Evolutionary conservation across 2,888 invertebrate species (phyloP).

Genomic region (Smittia aterrima): DNA sequence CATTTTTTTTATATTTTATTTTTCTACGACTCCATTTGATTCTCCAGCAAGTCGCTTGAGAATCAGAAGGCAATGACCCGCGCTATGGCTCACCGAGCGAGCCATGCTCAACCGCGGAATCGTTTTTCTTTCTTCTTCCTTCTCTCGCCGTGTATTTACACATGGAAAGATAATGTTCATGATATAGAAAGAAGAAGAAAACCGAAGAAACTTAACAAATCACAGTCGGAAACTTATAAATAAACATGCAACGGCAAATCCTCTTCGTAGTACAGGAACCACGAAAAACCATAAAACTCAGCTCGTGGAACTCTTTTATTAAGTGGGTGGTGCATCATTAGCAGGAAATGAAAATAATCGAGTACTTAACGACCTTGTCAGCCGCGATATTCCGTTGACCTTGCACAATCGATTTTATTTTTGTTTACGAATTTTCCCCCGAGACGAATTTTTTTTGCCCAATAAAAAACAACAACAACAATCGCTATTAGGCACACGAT

Average conservation of each 20-base stretch:
- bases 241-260: slow-evolving; percentile 2
- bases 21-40: slow-evolving; percentile 1
- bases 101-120: slow-evolving; percentile 15
- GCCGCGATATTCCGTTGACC: neutral
- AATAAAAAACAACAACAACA: neutral
- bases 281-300: neutral
- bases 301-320: neutral
- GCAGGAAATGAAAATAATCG: neutral
- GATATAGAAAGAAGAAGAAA: neutral
- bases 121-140: neutral
- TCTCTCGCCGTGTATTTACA: neutral
- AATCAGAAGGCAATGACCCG: slow-evolving; percentile 18
- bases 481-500: neutral
- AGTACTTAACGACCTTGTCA: neutral
- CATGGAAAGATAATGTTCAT: slow-evolving; percentile 23
- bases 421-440: slow-evolving; percentile 1
- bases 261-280: neutral
- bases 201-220: neutral
- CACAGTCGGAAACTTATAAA: slow-evolving; percentile 15
- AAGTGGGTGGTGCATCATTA: neutral
- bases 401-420: slow-evolving; percentile 6
- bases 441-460: neutral
- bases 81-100: slow-evolving; percentile 17
- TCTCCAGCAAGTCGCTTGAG: neutral
- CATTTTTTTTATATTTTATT: neutral